Conservation (phyloP, 2,797 vertebrate genomes). For the Clarias fuscus region DNA sequence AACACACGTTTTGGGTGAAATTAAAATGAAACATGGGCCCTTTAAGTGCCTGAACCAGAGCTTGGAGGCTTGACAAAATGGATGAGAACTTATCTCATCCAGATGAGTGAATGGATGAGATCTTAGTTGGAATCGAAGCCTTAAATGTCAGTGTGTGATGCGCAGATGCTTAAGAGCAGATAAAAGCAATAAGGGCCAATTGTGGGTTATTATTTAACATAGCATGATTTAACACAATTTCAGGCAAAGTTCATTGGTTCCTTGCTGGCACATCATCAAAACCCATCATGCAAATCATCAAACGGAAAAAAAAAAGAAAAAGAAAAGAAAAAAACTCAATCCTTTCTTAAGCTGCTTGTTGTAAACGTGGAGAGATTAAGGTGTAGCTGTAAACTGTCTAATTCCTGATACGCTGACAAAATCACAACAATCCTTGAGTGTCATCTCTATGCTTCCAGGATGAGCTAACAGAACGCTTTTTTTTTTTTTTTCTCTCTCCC, state of each 20-base stretch:
- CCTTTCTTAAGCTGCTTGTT: not conserved
- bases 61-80: not conserved
- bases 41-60: not conserved
- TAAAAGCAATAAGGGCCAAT: not conserved
- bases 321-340: not conserved
- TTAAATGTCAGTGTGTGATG: not conserved
- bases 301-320: too few relatives aligned
- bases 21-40: too few relatives aligned
- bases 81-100: not conserved
- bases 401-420: not conserved
- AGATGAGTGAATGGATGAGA: too few relatives aligned
- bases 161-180: not conserved
- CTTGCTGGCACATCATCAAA: too few relatives aligned
- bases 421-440: too few relatives aligned
- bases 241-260: not conserved
- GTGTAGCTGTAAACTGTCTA: not conserved
- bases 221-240: not conserved
- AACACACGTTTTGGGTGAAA: too few relatives aligned
- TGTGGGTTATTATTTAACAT: not conserved
- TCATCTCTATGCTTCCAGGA: not conserved
- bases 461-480: not conserved
- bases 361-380: not conserved
- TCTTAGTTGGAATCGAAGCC: not conserved
- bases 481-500: too few relatives aligned
- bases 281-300: too few relatives aligned